Base-by-base conservation (phyloP, 2,888 invertebrate genomes). In the Gymnocheta viridis region DNA sequence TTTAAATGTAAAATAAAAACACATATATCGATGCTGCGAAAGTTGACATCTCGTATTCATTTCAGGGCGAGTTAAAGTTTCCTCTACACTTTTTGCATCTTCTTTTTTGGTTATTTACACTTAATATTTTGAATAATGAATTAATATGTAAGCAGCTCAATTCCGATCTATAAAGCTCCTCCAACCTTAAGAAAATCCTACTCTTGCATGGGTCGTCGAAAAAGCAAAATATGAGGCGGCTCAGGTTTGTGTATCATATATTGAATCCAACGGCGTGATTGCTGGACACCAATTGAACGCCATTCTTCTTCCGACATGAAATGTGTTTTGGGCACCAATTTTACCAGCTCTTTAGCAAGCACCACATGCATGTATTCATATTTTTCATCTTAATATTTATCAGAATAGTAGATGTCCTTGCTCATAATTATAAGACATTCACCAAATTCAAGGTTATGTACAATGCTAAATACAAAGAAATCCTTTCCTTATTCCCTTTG, bases 191-290 rank as follows among this genome's bases (percentile, higher is more conserved):
- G 49, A 69, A 35, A 17, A 27, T 27, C 10, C 44, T 66, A 69
- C 85, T 88, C 89, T 35, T 94, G 94, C 87, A 94, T 95, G 90
- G 94, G 94, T 91, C 96, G 93, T 91, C 95, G 94, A 93, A 98
- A 98, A 72, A 98, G 93, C 86, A 98, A 92, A 89, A 98, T 96
- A 88, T 98, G 98, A 14, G 98, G n/a, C n/a, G n/a, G 98, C 90
- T 98, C 98, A 90, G 99, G 99, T 89, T 96, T 95, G 92, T 99
- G 98, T 86, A 95, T 96, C 98, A 99, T 98, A 88, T 98, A 99
- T 92, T 99, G 98, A 14, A 97, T 94, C 99, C 99, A 99, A 67
- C 98, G 98, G 88, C 96, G 96, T 88, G 98, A 98, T 91, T 99
- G 99, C 91, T 98, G 98, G 0, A 99, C 98, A 0, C 99, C 99